Evolutionary conservation across 2,113 vertebrate genomes (phyloP).

Genomic region (Brachionichthys hirsutus): DNA sequence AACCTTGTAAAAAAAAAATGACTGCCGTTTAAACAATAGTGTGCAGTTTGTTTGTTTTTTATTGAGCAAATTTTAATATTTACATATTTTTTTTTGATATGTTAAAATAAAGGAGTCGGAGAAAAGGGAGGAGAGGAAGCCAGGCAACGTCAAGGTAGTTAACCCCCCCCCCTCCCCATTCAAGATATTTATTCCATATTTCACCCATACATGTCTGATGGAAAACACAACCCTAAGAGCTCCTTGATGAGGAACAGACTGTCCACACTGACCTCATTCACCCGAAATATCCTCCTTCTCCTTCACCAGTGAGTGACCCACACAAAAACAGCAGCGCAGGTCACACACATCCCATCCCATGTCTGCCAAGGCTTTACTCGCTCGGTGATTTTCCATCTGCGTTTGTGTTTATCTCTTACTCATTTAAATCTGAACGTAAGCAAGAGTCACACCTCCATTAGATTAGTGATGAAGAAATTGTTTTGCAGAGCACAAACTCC

Average conservation of each 20-base stretch:
- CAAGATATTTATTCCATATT: too few species aligned
- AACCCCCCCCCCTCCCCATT: too few species aligned
- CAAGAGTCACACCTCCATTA: constrained; percentile 84
- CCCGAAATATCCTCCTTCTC: constrained; percentile 19
- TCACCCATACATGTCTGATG: not conserved
- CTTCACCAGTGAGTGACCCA: constrained; percentile 3
- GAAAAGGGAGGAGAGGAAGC: too few species aligned
- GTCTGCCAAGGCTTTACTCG: not conserved
- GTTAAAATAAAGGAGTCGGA: too few species aligned
- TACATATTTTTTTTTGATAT: not conserved
- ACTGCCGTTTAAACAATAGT: too few species aligned
- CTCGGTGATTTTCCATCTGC: not conserved
- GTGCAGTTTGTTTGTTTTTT: not conserved
- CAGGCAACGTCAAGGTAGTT: too few species aligned
- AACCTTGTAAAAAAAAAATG: constrained; percentile 51
- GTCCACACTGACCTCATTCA: constrained; percentile 29
- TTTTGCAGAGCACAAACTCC: constrained; percentile 92
- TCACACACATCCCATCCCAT: not conserved
- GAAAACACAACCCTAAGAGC: constrained; percentile 1
- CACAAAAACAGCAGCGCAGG: constrained; percentile 1
- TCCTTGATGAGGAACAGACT: not conserved
- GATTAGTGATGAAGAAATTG: constrained; percentile 97
- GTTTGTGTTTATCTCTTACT: not conserved
- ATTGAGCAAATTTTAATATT: not conserved
- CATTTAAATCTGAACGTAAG: not conserved